A percentile compares a stretch with the other conserved stretches of the same genome.
These are phyloP conservation scores for Ceratitis capitata DNA, from an alignment of 1,140 invertebrate species.

Conservation along the genomic window DNA sequence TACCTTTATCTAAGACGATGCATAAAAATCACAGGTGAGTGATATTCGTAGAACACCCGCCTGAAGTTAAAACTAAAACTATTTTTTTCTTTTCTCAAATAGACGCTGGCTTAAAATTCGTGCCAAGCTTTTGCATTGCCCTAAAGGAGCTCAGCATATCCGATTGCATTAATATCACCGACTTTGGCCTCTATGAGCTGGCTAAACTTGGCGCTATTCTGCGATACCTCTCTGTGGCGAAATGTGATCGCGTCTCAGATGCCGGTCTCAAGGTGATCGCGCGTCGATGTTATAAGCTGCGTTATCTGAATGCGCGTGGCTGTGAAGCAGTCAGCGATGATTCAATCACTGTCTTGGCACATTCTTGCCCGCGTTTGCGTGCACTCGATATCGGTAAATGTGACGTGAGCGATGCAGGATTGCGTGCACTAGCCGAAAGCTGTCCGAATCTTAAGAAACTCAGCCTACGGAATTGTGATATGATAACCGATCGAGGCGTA, in stretches of 20 bases:
- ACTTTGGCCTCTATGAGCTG: conserved; percentile 90
- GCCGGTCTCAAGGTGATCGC: conserved; percentile 88
- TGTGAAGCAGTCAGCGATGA: conserved; percentile 93
- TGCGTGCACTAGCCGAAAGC: conserved; percentile 84
- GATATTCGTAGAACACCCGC: not conserved
- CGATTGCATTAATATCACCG: conserved; percentile 88
- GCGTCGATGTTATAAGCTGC: conserved; percentile 85
- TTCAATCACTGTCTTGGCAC: conserved; percentile 82
- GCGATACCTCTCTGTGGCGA: conserved; percentile 88
- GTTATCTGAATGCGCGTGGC: conserved; percentile 90
- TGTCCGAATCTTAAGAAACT: conserved; percentile 91
- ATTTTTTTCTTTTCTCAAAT: conserved; percentile 31
- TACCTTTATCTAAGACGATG: conserved; percentile 91
- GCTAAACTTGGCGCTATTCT: conserved; percentile 86
- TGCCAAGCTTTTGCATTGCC: conserved; percentile 85
- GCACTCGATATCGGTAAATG: conserved; percentile 92
- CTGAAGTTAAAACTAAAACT: not conserved
- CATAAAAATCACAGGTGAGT: conserved; percentile 80
- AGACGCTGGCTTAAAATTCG: conserved; percentile 80
- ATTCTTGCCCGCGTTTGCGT: conserved; percentile 82
- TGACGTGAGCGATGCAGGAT: conserved; percentile 87
- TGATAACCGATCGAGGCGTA: conserved; percentile 86
- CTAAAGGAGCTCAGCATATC: conserved; percentile 89
- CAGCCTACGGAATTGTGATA: conserved; percentile 88
- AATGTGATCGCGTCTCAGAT: conserved; percentile 86